Percentiles rank a stretch among this genome's conserved stretches.
phyloP scores from a whole-genome alignment of 1,140 invertebrate species.

The Zaprionus taronus region DNA sequence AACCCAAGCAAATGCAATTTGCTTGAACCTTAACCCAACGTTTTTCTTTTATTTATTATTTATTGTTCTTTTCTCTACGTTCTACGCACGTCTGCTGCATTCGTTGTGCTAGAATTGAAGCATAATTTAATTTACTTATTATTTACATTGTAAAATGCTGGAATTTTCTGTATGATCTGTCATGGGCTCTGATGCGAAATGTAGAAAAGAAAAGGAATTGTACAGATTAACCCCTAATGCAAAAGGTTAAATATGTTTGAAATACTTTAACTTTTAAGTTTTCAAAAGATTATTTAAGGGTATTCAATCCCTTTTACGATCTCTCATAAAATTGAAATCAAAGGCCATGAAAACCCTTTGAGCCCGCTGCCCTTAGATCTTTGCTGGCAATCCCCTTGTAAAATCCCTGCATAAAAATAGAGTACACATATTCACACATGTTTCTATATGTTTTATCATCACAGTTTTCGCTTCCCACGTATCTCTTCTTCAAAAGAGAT shows the following conservation, averaged over 20 bases:
- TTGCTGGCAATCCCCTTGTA: background rate
- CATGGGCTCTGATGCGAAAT: background rate
- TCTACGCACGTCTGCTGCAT: constrained; percentile 60
- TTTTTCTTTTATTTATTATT: constrained; percentile 5
- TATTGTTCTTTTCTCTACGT: constrained; percentile 9
- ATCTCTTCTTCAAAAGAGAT: background rate
- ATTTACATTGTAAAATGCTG: constrained; percentile 24
- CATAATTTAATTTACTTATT: constrained; percentile 37
- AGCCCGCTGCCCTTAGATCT: background rate
- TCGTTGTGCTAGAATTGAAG: constrained; percentile 52
- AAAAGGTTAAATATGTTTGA: too few relatives aligned
- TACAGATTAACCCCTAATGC: too few relatives aligned
- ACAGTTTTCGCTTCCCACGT: background rate
- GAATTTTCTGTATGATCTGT: constrained; percentile 11
- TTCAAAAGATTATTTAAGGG: too few relatives aligned
- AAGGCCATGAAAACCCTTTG: background rate
- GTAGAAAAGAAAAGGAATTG: background rate
- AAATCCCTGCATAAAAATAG: background rate
- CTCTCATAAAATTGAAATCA: background rate
- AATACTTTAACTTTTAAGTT: too few relatives aligned
- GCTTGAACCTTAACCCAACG: constrained; percentile 69
- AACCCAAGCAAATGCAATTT: constrained; percentile 66
- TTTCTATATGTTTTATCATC: background rate
- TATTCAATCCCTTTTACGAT: background rate
- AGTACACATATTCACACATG: background rate